Evolutionary conservation across 2,797 vertebrate species (phyloP), one percentile per base, ranked within the genome.

Genomic region (Psittacula derbiana): DNA sequence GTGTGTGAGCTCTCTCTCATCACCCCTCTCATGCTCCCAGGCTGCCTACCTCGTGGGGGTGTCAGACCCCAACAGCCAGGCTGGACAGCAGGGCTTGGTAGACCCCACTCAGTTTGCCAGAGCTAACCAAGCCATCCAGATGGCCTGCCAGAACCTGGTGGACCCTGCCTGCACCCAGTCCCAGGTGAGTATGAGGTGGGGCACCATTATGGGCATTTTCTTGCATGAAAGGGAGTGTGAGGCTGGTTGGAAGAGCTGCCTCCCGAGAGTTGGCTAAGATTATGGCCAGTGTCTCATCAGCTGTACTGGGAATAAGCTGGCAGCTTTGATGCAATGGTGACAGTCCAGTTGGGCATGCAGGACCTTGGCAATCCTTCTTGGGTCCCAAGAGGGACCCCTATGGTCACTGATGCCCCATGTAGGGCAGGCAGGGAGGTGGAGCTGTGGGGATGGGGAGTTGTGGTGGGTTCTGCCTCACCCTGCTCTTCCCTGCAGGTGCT

Each of bases 91-190:
- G 92, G 99, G 99, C 49, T 97, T 99, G 57, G 99, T 99, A 95
- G 99, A 99, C 76, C 99, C 99, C 6, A 98, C 99, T 58, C 99
- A 99, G 97, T 99, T 99, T 88, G 99, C 99, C 72, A 98, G 99
- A 93, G 99, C 99, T 65, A 99, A 99, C 95, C 99, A 99, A 95
- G 99, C 99, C 9, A 99, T 99, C 96, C 99, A 99, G 97, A 99
- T 99, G 99, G 99, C 99, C 88, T 99, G 99, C 86, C 99, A 99
- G 98, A 99, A 99, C 98, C 96, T 99, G 64, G 98, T 99, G 93
- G 99, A 99, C 91, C 99, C 99, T 7, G 98, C 99, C 66, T 99
- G 99, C 95, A 99, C 99, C 6, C 99, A 99, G 95, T 99, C 99
- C 38, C 99, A 99, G 98, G 99, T 99, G 97, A 96, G 86, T 40